Percentiles rank a stretch among this genome's conserved stretches.
Conservation (phyloP, 2,113 vertebrate genomes). For the Callorhinus ursinus region DNA sequence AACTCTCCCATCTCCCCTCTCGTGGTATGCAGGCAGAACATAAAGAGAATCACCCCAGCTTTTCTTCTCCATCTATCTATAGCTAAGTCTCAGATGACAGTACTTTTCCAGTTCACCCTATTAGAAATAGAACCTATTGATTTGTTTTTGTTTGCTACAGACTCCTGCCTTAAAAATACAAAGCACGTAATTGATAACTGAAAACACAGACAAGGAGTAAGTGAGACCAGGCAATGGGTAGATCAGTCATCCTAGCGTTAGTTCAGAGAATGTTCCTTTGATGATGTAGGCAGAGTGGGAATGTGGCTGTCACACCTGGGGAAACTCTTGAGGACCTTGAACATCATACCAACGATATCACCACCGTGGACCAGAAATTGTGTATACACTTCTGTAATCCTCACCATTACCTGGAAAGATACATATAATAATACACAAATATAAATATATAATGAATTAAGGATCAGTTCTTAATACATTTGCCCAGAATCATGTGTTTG, state of each 20-base stretch:
- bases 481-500: not conserved
- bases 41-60: not conserved
- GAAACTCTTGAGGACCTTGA: not conserved
- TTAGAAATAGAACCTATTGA: not conserved
- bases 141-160: constrained; percentile 8
- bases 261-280: not conserved
- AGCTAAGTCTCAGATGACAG: not conserved
- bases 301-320: not conserved
- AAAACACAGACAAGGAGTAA: not conserved
- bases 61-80: not conserved
- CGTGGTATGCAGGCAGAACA: not conserved
- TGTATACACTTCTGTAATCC: not conserved
- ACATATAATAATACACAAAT: not conserved
- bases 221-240: not conserved
- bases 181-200: not conserved
- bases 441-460: not conserved
- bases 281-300: not conserved
- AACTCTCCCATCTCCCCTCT: not conserved
- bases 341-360: not conserved
- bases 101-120: not conserved
- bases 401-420: not conserved
- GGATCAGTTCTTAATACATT: constrained; percentile 28
- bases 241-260: not conserved
- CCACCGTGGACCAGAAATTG: not conserved
- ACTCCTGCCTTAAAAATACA: not conserved